Evolutionary conservation across 2,113 vertebrate species (phyloP).

Genomic region (Rana temporaria): DNA sequence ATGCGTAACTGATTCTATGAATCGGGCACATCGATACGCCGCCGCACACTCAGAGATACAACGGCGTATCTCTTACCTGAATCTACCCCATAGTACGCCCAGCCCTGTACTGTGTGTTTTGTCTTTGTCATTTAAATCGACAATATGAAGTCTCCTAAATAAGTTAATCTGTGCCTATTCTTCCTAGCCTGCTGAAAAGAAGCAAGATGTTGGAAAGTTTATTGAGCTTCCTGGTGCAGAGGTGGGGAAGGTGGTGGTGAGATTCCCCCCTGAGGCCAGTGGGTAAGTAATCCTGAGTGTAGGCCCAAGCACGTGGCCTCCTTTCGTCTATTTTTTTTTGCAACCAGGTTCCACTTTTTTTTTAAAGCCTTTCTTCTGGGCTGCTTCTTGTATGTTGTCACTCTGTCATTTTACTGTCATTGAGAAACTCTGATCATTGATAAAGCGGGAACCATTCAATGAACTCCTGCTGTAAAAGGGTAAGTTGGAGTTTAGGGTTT

Average conservation of each 20-base stretch:
- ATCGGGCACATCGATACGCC: no score
- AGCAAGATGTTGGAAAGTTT: conserved; percentile 93
- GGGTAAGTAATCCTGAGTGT: conserved; percentile 77
- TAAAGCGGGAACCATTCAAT: neutral
- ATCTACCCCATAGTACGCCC: no score
- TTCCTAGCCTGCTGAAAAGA: conserved; percentile 85
- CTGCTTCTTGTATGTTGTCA: neutral
- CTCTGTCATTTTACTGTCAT: neutral
- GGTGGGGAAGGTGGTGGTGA: conserved; percentile 95
- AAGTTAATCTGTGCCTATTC: neutral
- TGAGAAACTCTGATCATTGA: neutral
- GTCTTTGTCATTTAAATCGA: neutral
- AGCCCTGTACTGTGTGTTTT: neutral
- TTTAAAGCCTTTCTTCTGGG: neutral
- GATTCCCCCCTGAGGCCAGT: conserved; percentile 97
- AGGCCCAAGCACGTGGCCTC: neutral
- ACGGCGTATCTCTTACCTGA: no score
- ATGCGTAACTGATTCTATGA: no score
- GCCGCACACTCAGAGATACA: no score
- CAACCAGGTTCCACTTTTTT: neutral
- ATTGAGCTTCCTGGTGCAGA: conserved; percentile 95
- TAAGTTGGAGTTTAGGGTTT: neutral
- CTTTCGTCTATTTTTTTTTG: neutral
- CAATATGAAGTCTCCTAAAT: neutral
- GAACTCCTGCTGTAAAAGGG: neutral